These are phyloP conservation scores for Isurus oxyrinchus DNA, from an alignment of 2,113 vertebrate genomes.

Conservation along the genomic window DNA sequence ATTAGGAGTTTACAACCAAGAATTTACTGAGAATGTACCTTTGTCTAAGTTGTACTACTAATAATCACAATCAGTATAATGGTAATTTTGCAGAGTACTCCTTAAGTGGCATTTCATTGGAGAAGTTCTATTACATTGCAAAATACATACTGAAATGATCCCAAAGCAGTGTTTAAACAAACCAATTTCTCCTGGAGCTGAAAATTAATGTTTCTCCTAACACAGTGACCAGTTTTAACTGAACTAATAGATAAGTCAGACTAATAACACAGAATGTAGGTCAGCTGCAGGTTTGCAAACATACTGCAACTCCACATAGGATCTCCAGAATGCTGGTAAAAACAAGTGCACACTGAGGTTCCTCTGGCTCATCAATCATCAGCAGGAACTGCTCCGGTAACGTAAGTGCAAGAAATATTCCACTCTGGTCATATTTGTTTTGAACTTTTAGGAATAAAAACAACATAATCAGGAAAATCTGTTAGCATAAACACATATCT, in stretches of 20 bases:
- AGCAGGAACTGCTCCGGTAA: background rate
- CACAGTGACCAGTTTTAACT: background rate
- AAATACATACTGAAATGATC: background rate
- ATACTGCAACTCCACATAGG: background rate
- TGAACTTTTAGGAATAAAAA: background rate
- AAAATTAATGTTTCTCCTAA: background rate
- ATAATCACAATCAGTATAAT: background rate
- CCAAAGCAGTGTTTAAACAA: background rate
- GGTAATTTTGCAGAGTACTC: background rate
- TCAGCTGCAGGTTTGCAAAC: background rate
- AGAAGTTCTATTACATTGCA: background rate
- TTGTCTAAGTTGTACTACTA: background rate
- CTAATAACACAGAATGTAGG: background rate
- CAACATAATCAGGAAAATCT: background rate
- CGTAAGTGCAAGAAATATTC: background rate
- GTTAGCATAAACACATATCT: background rate
- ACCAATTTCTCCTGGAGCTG: background rate
- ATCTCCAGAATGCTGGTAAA: background rate
- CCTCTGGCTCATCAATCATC: background rate
- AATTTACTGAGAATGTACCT: background rate
- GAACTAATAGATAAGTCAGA: background rate
- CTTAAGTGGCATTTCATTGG: background rate
- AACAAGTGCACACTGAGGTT: background rate
- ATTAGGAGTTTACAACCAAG: background rate
- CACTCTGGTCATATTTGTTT: background rate